Evolutionary conservation across 2,888 invertebrate species (phyloP), one percentile per base, ranked within the genome.

Genomic region (Himalopsyche tibetana): DNA sequence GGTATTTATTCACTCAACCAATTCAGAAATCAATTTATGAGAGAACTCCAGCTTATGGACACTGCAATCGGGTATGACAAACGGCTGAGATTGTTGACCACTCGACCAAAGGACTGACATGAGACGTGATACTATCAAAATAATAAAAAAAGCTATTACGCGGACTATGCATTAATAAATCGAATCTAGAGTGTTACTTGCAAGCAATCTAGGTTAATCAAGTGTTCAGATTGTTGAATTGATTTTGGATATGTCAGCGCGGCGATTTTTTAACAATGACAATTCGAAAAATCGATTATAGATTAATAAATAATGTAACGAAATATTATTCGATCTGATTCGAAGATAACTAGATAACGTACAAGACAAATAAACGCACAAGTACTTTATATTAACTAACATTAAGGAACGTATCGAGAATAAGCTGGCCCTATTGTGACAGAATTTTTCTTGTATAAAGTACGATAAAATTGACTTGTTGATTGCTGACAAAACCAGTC

Each of bases 211-310:
- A 74, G 74, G 74, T 15, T 74, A 74, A 74, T 28, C 74, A 74
- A 74, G 74, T 74, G 74, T 5, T 74, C 74, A 4, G 74, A 38
- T 38, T 38, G 9, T 74, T 38, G 5, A 38, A 74, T 74, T 38
- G 74, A 74, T 74, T 38, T 74, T 74, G 28, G 38, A 74, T 15
- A 38, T 74, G 74, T 74, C 74, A 74, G 11, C 36, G 74, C 36
- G 74, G 28, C 12, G 15, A 63, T 5, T 36, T 36, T 36, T 36
- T 15, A 74, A 74, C 74, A 74, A 74, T 74, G 74, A 15, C 74
- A 28, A 36, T 15, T 38, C 74, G 38, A 51, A 51, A 69, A 74
- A 74, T 74, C 38, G 74, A 74, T 74, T 74, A 74, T 36, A 74
- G 74, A 74, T 36, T 74, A 63, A 63, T 28, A 19, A 28, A 8